These are phyloP conservation scores for Platynereis dumerilii DNA, from an alignment of 2,888 invertebrate genomes.

Conservation along the genomic window DNA sequence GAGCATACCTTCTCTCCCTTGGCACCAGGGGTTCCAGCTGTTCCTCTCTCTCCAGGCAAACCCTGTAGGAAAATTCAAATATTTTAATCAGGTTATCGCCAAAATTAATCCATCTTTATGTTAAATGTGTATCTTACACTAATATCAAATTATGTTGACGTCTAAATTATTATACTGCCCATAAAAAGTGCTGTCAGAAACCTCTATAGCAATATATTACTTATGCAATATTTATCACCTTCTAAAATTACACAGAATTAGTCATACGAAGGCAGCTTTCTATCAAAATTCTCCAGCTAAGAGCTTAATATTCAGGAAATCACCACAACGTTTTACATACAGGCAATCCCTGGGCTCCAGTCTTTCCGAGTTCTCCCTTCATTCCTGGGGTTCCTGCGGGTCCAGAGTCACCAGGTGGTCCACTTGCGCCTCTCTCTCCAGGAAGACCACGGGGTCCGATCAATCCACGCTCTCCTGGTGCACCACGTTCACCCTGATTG, in stretches of 20 bases:
- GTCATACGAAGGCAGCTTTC: too few species aligned
- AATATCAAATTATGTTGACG: too few species aligned
- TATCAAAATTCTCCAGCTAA: not conserved
- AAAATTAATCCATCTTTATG: too few species aligned
- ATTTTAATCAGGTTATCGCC: not conserved
- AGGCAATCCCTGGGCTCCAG: constrained; percentile 20
- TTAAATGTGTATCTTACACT: too few species aligned
- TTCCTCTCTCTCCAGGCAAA: constrained; percentile 23
- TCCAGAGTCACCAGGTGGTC: constrained; percentile 32
- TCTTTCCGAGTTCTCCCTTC: constrained; percentile 28
- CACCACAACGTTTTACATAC: constrained; percentile 24
- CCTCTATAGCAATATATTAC: too few species aligned
- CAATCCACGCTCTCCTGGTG: constrained; percentile 23
- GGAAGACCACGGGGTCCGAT: constrained; percentile 28
- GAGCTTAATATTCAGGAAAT: not conserved
- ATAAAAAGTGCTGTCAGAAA: too few species aligned
- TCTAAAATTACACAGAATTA: too few species aligned
- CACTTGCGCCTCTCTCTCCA: constrained; percentile 27
- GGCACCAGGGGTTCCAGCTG: constrained; percentile 14
- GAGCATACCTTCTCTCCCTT: constrained; percentile 22
- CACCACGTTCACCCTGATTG: constrained; percentile 26
- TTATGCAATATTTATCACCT: too few species aligned
- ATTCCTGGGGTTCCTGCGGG: constrained; percentile 22
- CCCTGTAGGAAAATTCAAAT: constrained; percentile 13
- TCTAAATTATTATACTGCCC: too few species aligned